Evolutionary conservation across 2,888 invertebrate species (phyloP), one percentile per base, ranked within the genome.

Genomic region (Cephus pygmeus): DNA sequence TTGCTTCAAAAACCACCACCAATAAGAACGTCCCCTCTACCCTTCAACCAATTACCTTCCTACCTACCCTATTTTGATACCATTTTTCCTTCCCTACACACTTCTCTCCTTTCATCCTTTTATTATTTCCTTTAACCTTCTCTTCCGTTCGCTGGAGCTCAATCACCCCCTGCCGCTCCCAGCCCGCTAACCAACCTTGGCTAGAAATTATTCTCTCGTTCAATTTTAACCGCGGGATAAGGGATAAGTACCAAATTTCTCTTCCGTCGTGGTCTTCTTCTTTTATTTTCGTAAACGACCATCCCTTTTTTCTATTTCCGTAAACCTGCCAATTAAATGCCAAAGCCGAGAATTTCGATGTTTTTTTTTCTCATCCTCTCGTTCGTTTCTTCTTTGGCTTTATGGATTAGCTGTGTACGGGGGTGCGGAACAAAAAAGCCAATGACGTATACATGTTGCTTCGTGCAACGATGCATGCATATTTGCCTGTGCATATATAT

Each of bases 191-290:
- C 78, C 69, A 79, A 75, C 80, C 74, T 71, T 73, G 77, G 75
- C 76, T 81, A 81, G 80, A 84, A 85, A 84, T 85, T 85, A 84
- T 81, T 80, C 78, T 79, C 81, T 80, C 81, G 80, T 83, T 83
- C 85, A 86, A 85, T 85, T 84, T 84, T 83, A 83, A 81, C 83
- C 84, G 80, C 84, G 79, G 82, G 84, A 83, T 85, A 83, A 83
- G 79, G 79, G 81, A 82, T 85, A 85, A 83, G 85, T 83, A 82
- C 79, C 85, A 80, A 82, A 82, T 79, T 84, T 80, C 69, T 79
- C 76, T 74, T 73, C 77, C 69, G 30, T 75, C 34, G 23, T 56
- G 23, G 2, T 15, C 76, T 40, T 40, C 71, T 34, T n/a, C 33
- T 31, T 40, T 73, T 36, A 56, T 69, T 74, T 73, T 56, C 4